phyloP scores from a whole-genome alignment of 2,888 invertebrate species.

The Cephus nigrinus region DNA sequence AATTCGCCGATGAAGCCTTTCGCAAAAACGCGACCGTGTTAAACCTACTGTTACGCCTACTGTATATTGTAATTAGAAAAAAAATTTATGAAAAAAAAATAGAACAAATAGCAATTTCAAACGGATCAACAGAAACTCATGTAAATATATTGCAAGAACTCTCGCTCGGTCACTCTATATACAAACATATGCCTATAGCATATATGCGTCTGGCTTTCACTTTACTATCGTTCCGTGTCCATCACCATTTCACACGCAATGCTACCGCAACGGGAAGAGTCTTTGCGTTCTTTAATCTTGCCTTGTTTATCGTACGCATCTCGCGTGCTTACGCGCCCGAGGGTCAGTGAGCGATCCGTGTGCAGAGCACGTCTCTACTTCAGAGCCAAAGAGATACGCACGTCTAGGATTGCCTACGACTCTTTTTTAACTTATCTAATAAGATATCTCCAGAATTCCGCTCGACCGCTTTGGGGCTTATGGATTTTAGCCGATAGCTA shows the following conservation, averaged over 20 bases:
- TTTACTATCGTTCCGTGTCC: conserved; percentile 22
- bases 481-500: neutral
- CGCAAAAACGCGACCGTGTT: no score
- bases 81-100: no score
- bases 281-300: neutral
- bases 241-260: conserved; percentile 17
- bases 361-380: conserved; percentile 1
- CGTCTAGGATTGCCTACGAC: neutral
- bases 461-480: neutral
- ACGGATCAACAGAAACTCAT: no score
- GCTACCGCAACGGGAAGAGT: neutral
- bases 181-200: neutral
- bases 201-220: conserved; percentile 25
- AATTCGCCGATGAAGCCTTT: no score
- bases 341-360: neutral
- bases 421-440: conserved; percentile 2
- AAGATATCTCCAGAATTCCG: conserved; percentile 4
- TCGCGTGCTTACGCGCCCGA: conserved; percentile 1
- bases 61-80: no score
- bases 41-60: no score
- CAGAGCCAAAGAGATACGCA: neutral
- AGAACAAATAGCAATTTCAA: no score
- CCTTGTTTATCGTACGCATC: neutral
- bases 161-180: no score
- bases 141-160: no score